phyloP scores from a whole-genome alignment of 2,113 vertebrate genomes.

The Ginglymostoma cirratum region DNA sequence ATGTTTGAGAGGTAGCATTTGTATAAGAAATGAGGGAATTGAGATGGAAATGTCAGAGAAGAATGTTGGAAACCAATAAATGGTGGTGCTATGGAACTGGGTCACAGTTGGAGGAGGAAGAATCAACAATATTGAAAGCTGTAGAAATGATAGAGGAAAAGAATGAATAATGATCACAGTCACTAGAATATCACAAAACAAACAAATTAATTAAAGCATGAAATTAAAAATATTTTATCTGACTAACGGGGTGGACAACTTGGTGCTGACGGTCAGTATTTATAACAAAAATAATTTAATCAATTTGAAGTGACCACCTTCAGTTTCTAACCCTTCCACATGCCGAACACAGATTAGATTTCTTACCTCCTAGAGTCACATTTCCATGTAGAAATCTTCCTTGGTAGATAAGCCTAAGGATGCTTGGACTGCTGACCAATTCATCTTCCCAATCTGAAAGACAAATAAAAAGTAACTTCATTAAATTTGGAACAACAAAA shows the following conservation, averaged over 20 bases:
- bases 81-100: background rate
- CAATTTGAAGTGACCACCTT: background rate
- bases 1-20: no score
- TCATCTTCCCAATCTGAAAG: conserved; percentile 91
- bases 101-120: background rate
- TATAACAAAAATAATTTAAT: background rate
- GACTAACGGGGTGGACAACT: background rate
- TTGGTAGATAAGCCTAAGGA: conserved; percentile 96
- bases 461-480: conserved; percentile 39
- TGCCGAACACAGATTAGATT: conserved; percentile 34
- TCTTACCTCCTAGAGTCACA: conserved; percentile 92
- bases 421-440: conserved; percentile 94
- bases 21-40: background rate
- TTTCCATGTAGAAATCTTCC: conserved; percentile 96
- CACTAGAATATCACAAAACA: background rate
- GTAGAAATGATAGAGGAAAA: background rate
- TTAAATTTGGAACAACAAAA: background rate
- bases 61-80: background rate
- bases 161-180: background rate
- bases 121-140: background rate
- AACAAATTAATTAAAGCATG: background rate
- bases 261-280: background rate
- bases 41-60: background rate
- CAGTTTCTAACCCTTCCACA: background rate
- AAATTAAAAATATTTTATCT: background rate